Evolutionary conservation across 2,113 vertebrate species (phyloP), one percentile per base, ranked within the genome.

Genomic region (Plectropomus leopardus): DNA sequence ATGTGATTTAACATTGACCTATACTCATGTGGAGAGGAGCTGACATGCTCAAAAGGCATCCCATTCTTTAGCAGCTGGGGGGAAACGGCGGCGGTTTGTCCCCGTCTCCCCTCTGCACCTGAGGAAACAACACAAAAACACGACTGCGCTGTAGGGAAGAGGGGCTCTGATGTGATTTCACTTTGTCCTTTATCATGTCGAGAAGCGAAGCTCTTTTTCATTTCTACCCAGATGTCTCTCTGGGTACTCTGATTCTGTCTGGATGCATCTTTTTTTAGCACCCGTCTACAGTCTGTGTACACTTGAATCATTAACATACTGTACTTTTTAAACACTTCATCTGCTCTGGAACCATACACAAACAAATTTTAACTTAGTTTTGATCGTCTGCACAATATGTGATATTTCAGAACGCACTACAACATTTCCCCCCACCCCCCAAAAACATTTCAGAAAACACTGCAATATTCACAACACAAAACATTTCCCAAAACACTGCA

Each of bases 1-100:
- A 85, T 82, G 68, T 63, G 30, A 81, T 82, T 78, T 58, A 74
- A 72, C 61, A 7, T 9, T 59, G 59, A 84, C 72, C 76, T 78
- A 10, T 64, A 71, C 78, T 36, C 71, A 7, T 17, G 26, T 70
- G 48, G 73, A 58, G 77, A 58, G 80, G 54, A 76, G 15, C 54
- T 5, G 50, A 76, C 68, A 48, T 58, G 65, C 57, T 72, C 58
- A 51, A 24, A 65, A 71, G 59, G 78, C 40, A 48, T 53, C 61
- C 0, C 2, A 66, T 76, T 68, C 42, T 19, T 61, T n/a, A 24
- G 24, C 28, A 50, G 45, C 0, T 11, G 23, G 8, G 23, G 15
- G 16, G 14, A 26, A 15, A 0, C 21, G 17, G 8, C 7, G 10
- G 5, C 9, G 23, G 23, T 24, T 26, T 76, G 50, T 74, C 48